Percentiles rank a stretch among this genome's conserved stretches.
Conservation (phyloP, 2,113 vertebrate genomes). For the Apteryx mantelli region DNA sequence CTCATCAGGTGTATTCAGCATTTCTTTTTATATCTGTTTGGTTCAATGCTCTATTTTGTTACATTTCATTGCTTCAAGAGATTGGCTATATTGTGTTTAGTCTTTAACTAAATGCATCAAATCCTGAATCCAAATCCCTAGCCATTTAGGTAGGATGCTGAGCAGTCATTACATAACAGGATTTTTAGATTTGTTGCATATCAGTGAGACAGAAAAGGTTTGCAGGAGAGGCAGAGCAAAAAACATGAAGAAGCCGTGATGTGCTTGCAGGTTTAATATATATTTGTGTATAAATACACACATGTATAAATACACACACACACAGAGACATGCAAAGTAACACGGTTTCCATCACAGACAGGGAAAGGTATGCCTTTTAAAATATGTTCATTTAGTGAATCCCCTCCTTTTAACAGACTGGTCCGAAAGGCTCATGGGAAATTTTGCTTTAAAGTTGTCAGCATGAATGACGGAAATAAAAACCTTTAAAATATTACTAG, state of each 20-base stretch:
- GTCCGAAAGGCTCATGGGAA: neutral
- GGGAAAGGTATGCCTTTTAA: neutral
- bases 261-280: neutral
- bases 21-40: neutral
- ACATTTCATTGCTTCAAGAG: neutral
- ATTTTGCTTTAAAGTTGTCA: constrained; percentile 1
- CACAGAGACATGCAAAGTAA: neutral
- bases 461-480: neutral
- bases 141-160: neutral
- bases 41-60: neutral
- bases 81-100: neutral
- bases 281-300: neutral
- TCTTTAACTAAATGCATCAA: neutral
- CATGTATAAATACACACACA: neutral
- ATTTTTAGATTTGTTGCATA: neutral
- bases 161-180: neutral
- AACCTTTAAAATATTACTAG: neutral
- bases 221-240: neutral
- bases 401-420: neutral
- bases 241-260: neutral
- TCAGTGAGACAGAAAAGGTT: neutral
- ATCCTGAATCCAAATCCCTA: neutral
- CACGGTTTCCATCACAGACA: neutral
- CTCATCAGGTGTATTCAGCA: neutral
- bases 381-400: neutral